Percentiles rank a stretch among this genome's conserved stretches.
phyloP scores from a whole-genome alignment of 2,797 vertebrate species.

The Lindbergichthys nudifrons region DNA sequence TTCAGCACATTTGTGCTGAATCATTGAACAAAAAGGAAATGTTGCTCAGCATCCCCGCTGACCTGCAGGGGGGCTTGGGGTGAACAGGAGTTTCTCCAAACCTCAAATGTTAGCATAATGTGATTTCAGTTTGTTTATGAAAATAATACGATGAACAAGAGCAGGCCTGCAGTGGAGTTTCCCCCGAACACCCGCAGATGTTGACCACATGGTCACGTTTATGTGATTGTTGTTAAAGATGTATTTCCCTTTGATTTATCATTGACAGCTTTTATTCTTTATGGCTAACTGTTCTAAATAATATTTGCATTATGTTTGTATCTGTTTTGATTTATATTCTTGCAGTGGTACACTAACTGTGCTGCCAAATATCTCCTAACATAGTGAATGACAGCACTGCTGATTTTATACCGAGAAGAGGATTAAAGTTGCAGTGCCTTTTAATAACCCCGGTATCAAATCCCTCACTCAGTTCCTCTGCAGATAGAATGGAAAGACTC shows the following conservation, averaged over 20 bases:
- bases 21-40: not conserved
- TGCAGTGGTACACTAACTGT: not conserved
- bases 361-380: constrained; percentile 13
- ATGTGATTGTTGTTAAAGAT: constrained; percentile 15
- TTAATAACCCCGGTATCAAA: constrained; percentile 35
- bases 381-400: not conserved
- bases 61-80: not conserved
- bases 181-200: constrained; percentile 31
- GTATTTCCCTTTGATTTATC: not conserved
- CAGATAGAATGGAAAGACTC: constrained; percentile 56
- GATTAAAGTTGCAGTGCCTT: constrained; percentile 13
- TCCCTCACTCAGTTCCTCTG: constrained; percentile 28
- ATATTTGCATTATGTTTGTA: not conserved
- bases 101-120: not conserved
- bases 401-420: constrained; percentile 8
- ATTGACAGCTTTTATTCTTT: not conserved
- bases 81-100: constrained; percentile 61
- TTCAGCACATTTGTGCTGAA: constrained; percentile 18
- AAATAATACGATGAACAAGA: constrained; percentile 4
- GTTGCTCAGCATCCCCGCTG: constrained; percentile 32
- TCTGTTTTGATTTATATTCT: not conserved
- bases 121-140: constrained; percentile 41
- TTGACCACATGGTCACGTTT: constrained; percentile 23
- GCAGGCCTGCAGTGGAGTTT: constrained; percentile 45
- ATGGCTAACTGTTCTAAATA: not conserved